Conservation (phyloP, 2,113 vertebrate species). For the Erpornis zantholeuca region DNA sequence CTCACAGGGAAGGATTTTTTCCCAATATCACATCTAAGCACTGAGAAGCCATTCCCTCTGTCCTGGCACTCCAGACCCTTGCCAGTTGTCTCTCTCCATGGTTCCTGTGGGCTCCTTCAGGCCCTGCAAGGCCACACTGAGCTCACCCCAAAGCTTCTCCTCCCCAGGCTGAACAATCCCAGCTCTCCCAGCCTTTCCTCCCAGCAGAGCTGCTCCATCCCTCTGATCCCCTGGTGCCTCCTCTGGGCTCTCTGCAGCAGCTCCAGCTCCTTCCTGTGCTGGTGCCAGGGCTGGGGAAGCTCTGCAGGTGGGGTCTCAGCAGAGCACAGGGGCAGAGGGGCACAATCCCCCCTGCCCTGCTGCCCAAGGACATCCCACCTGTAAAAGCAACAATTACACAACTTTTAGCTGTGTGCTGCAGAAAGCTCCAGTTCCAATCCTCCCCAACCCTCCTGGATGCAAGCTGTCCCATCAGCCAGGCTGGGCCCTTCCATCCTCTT, state of each 20-base stretch:
- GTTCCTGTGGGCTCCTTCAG: fast-evolving
- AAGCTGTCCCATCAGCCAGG: background rate
- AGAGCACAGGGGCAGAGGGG: background rate
- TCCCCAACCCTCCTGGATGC: background rate
- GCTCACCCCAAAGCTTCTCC: background rate
- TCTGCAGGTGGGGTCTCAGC: background rate
- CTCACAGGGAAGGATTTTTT: fast-evolving
- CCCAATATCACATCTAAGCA: fast-evolving
- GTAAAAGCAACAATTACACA: background rate
- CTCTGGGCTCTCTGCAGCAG: background rate
- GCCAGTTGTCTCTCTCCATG: fast-evolving
- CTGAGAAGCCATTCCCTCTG: fast-evolving
- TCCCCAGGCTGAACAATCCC: background rate
- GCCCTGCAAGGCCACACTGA: fast-evolving
- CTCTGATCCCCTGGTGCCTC: background rate
- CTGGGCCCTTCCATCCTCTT: background rate
- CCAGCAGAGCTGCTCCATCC: background rate
- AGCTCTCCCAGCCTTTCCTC: background rate
- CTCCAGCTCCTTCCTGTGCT: background rate
- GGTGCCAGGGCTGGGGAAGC: background rate
- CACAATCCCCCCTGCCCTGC: background rate
- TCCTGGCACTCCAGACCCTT: fast-evolving
- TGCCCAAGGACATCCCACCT: background rate
- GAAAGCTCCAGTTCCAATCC: background rate
- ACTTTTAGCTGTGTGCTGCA: background rate